A percentile compares a stretch with the other conserved stretches of the same genome.
These are phyloP conservation scores for Rhagonycha lutea DNA, from an alignment of 2,888 invertebrate species.

Conservation along the genomic window DNA sequence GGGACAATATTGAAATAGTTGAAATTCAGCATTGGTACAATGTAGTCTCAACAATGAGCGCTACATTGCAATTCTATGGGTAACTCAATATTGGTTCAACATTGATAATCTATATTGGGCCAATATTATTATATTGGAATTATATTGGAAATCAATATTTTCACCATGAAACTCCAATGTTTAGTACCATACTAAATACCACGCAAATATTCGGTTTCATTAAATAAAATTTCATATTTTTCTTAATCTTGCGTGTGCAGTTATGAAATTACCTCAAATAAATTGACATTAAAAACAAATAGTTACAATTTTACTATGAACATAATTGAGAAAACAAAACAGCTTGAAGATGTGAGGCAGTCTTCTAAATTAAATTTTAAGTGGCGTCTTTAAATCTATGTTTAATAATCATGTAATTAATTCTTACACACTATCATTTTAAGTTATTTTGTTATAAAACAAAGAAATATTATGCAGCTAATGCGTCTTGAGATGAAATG, in stretches of 20 bases:
- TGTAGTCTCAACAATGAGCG: too few relatives aligned
- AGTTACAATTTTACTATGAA: neutral
- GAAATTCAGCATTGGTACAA: too few relatives aligned
- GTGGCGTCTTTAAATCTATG: neutral
- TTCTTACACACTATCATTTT: neutral
- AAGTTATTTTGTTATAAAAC: neutral
- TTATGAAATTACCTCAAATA: neutral
- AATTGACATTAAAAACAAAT: neutral
- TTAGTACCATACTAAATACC: too few relatives aligned
- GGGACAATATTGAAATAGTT: too few relatives aligned
- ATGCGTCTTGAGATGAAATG: neutral
- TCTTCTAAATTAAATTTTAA: neutral
- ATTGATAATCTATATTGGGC: too few relatives aligned
- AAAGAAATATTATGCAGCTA: neutral
- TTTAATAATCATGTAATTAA: neutral
- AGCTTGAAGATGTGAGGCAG: neutral
- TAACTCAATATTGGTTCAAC: too few relatives aligned
- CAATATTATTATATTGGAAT: too few relatives aligned
- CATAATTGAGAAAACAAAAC: neutral
- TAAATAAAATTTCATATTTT: too few relatives aligned
- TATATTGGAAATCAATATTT: too few relatives aligned
- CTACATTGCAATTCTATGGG: too few relatives aligned
- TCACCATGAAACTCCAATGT: too few relatives aligned
- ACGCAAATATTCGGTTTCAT: too few relatives aligned
- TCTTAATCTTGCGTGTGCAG: neutral